Evolutionary conservation across 2,113 vertebrate species (phyloP).

Genomic region (Campylomormyrus tamandua): DNA sequence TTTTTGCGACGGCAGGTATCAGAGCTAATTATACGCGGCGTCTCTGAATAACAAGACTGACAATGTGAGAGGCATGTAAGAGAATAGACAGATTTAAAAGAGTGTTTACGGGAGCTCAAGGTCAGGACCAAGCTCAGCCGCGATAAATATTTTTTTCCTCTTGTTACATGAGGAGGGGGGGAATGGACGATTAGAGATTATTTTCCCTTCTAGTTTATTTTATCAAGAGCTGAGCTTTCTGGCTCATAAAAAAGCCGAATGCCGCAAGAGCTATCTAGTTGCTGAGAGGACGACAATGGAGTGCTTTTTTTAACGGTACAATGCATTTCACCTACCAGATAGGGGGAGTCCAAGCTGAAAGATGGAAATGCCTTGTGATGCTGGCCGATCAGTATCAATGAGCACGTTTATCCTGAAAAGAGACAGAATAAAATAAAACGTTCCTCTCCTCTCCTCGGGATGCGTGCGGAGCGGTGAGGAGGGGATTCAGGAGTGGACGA

Average conservation of each 20-base stretch:
- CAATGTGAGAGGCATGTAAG: conserved; percentile 58
- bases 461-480: conserved; percentile 71
- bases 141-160: conserved; percentile 66
- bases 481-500: conserved; percentile 72
- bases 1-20: conserved; percentile 55
- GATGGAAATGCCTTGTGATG: conserved; percentile 76
- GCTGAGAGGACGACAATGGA: conserved; percentile 88
- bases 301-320: conserved; percentile 80
- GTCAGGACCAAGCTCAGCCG: conserved; percentile 78
- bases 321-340: conserved; percentile 90
- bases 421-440: conserved; percentile 66
- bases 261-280: conserved; percentile 87
- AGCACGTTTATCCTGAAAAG: conserved; percentile 71
- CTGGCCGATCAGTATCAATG: conserved; percentile 77
- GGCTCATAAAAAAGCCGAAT: conserved; percentile 83
- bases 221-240: conserved; percentile 75
- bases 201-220: conserved; percentile 76
- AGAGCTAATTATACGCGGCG: conserved; percentile 59
- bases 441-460: conserved; percentile 58
- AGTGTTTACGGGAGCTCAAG: conserved; percentile 86
- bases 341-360: conserved; percentile 84
- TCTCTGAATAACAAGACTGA: conserved; percentile 60
- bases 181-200: conserved; percentile 74
- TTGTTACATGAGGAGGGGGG: conserved; percentile 58
- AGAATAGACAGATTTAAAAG: conserved; percentile 67